Base-by-base conservation (phyloP, 2,113 vertebrate genomes). In the Paracanthobrama guichenoti region DNA sequence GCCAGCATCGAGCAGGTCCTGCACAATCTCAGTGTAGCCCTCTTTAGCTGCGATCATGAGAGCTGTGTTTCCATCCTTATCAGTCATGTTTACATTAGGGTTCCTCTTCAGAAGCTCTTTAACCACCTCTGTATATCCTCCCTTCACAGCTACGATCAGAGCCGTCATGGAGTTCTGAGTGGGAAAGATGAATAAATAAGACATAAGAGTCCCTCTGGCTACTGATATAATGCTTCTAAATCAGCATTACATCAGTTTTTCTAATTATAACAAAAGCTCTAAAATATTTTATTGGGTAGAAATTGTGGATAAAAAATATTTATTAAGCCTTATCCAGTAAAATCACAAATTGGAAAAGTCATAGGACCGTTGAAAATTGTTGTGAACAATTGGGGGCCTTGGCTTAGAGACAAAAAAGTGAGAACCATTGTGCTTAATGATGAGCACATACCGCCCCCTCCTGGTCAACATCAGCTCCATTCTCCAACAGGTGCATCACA, bases 1-100 rank as follows among this genome's bases (percentile, higher is more conserved):
- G 24, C 98, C 98, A 0, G 98, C 98, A 14, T 99, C 98, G 26
- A 99, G 95, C 80, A 99, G 94, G 89, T 99, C 97, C 92, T 98
- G 97, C 20, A 99, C 98, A 20, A 99, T 99, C 90, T 99, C 97
- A 0, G 95, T 98, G 84, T 97, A 96, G 0, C 97, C 98, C 85
- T 99, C 97, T 86, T 99, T 99, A 2, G 97, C 97, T 0, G 98
- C 97, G 31, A 99, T 99, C 96, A 97, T 98, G 89, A 99, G 91
- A 13, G 98, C 98, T 3, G 98, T 99, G 91, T 99, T 99, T 13
- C 97, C 98, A 57, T 99, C 98, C 88, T 99, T 99, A 90, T 99
- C 98, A 0, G 98, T 99, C 90, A 98, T 93, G 90, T 99, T 99
- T 7, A 99, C 97, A 72, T 99, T 99, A 0, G 98, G 98, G 85